Conservation (phyloP, 2,113 vertebrate species). For the Falco punctatus region DNA sequence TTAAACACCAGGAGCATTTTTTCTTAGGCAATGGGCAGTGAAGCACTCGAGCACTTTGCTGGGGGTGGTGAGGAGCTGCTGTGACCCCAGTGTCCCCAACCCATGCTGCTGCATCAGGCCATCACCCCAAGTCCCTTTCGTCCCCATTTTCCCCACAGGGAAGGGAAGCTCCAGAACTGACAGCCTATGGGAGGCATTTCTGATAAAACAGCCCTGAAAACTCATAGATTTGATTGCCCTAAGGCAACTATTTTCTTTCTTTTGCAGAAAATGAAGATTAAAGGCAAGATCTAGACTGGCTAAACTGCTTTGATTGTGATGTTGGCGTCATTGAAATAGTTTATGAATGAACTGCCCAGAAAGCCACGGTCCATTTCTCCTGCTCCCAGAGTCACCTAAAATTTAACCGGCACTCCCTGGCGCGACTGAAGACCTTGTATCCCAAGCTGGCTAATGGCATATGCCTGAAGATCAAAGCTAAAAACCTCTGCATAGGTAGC, state of each 20-base stretch:
- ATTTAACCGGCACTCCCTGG: not conserved
- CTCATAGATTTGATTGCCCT: not conserved
- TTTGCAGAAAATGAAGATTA: not conserved
- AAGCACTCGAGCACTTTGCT: not conserved
- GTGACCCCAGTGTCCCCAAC: not conserved
- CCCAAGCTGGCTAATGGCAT: accelerated
- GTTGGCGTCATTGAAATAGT: accelerated
- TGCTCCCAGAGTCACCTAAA: not conserved
- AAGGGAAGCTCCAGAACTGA: not conserved
- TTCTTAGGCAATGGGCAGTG: not conserved
- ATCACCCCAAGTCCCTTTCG: not conserved
- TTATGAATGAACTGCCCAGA: not conserved
- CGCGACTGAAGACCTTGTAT: not conserved
- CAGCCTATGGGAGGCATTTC: not conserved
- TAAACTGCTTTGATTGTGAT: not conserved
- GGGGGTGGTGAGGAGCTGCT: not conserved
- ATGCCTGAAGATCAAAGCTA: not conserved
- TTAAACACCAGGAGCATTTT: slow-evolving; percentile 4
- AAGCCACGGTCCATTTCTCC: not conserved
- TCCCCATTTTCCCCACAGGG: not conserved
- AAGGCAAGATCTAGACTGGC: not conserved
- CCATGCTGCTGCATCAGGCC: not conserved
- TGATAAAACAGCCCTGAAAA: not conserved
- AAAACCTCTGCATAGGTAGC: not conserved
- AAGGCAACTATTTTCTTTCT: not conserved